Percentiles rank a stretch among this genome's conserved stretches.
phyloP scores from a whole-genome alignment of 1,140 invertebrate species.

The Thaumatotibia leucotreta region DNA sequence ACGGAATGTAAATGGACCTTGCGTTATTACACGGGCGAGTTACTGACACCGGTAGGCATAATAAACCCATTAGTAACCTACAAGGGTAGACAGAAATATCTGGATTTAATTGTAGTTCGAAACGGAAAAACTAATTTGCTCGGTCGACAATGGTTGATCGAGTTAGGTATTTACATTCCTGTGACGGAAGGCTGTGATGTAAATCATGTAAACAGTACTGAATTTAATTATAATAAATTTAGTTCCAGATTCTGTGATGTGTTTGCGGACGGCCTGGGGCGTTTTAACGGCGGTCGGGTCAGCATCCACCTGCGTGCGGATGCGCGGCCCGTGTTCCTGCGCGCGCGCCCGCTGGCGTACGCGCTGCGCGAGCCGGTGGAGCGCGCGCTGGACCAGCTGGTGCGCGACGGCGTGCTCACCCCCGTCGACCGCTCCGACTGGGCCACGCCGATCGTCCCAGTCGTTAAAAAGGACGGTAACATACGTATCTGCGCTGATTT shows the following conservation, averaged over 20 bases:
- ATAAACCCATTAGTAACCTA: not conserved
- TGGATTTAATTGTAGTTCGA: constrained; percentile 1
- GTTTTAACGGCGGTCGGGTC: constrained; percentile 2
- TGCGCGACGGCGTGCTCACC: too few species aligned
- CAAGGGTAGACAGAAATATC: not conserved
- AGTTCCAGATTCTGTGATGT: constrained; percentile 12
- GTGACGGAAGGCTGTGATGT: not conserved
- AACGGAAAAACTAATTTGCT: not conserved
- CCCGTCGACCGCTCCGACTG: constrained; percentile 4
- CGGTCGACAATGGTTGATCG: constrained; percentile 2
- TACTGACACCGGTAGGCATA: not conserved
- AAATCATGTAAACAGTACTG: not conserved
- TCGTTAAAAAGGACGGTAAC: constrained; percentile 11
- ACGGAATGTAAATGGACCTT: not conserved
- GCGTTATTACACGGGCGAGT: not conserved
- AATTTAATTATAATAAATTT: not conserved
- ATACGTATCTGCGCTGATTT: constrained; percentile 12
- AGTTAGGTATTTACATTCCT: not conserved
- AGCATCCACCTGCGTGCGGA: not conserved
- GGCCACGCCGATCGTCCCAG: not conserved
- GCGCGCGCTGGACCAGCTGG: too few species aligned
- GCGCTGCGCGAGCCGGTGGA: too few species aligned
- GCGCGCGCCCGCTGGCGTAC: not conserved
- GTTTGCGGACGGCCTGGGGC: constrained; percentile 14
- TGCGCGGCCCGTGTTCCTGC: not conserved